Percentiles rank a stretch among this genome's conserved stretches.
Evolutionary conservation across 2,113 vertebrate species (phyloP).

Genomic region (Hemiprocne comata): DNA sequence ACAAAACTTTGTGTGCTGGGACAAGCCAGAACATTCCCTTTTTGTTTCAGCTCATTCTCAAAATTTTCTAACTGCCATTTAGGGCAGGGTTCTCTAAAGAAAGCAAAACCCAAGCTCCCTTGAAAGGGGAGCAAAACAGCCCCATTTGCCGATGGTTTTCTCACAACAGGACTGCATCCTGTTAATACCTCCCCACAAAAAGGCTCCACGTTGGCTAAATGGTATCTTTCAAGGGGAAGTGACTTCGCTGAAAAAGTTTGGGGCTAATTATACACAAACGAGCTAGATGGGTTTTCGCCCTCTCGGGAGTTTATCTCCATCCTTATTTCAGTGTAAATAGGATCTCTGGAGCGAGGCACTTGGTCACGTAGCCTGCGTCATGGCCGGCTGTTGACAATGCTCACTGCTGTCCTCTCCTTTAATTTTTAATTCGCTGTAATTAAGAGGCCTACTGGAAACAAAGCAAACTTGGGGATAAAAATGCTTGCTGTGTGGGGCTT

Average conservation of each 20-base stretch:
- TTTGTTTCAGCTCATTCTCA: neutral
- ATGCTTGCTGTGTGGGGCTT: accelerated
- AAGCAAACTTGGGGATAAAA: neutral
- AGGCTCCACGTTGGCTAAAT: neutral
- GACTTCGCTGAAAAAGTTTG: neutral
- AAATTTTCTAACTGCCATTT: neutral
- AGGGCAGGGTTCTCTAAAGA: neutral
- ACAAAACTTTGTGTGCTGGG: neutral
- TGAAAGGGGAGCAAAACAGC: neutral
- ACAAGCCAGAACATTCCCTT: neutral
- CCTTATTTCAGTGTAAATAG: neutral
- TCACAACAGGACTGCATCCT: neutral
- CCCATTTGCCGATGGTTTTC: neutral
- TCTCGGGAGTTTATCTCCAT: neutral
- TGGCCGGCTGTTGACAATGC: neutral
- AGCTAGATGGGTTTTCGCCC: neutral
- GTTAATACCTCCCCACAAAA: neutral
- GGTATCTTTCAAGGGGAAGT: neutral
- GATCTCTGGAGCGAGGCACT: neutral
- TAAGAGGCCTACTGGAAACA: slow-evolving; percentile 1
- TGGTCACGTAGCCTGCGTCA: neutral
- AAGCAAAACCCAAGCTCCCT: neutral
- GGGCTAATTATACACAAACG: neutral
- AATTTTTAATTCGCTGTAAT: slow-evolving; percentile 4
- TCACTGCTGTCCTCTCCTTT: neutral